These are phyloP conservation scores for Parasteatoda lunata DNA, from an alignment of 2,888 invertebrate genomes.

Conservation along the genomic window DNA sequence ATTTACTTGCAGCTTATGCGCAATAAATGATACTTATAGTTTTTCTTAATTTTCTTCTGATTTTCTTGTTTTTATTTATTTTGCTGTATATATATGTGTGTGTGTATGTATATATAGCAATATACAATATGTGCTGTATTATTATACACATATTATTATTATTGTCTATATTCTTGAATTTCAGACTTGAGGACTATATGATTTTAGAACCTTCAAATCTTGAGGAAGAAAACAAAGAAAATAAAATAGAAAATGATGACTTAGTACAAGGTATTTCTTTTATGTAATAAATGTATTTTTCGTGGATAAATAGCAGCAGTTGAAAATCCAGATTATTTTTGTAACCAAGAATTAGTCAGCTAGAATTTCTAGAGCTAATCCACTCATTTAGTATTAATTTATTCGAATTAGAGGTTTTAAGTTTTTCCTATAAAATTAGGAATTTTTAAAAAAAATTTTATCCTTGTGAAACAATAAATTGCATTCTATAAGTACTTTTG, in stretches of 20 bases:
- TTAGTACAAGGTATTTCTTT: constrained; percentile 53
- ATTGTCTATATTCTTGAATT: background rate
- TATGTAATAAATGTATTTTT: background rate
- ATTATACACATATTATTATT: no score
- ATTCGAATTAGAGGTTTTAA: background rate
- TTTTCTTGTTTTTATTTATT: no score
- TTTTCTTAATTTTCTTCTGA: no score
- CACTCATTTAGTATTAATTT: background rate
- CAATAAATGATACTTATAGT: no score
- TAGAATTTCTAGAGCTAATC: background rate
- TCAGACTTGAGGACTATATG: constrained; percentile 88
- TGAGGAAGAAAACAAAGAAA: constrained; percentile 70
- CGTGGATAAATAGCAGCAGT: background rate
- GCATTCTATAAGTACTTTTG: no score
- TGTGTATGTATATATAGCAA: no score
- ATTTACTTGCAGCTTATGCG: no score
- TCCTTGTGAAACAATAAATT: no score
- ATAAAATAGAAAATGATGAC: constrained; percentile 68
- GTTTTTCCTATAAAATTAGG: no score
- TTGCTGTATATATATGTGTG: no score
- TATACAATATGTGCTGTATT: no score
- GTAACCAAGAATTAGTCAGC: background rate
- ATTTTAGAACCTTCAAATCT: constrained; percentile 67
- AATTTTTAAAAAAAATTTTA: no score
- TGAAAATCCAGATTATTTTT: background rate